Conservation (phyloP, 2,797 vertebrate species). For the Pempheris klunzingeri region DNA sequence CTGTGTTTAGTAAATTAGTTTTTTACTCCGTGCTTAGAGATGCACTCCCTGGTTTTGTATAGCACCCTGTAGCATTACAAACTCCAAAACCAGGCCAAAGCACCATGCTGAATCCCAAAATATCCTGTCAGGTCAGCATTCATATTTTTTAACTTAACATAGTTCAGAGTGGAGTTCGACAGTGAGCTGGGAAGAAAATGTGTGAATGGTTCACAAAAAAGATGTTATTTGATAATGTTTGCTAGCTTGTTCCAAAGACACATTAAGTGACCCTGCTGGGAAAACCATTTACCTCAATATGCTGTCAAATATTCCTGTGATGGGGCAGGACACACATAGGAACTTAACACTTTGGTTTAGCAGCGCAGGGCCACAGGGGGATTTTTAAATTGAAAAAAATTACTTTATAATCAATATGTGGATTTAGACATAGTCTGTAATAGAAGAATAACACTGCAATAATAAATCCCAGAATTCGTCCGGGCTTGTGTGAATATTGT, state of each 20-base stretch:
- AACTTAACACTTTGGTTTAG: slow-evolving; percentile 15
- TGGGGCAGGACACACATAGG: neutral
- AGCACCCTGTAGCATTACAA: neutral
- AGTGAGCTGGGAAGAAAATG: neutral
- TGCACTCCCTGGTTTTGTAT: neutral
- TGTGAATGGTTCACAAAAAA: neutral
- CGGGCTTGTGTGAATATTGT: slow-evolving; percentile 8
- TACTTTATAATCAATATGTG: slow-evolving; percentile 9
- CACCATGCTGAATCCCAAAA: neutral
- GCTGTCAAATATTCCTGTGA: slow-evolving; percentile 2
- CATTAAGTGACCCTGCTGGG: neutral
- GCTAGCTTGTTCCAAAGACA: neutral
- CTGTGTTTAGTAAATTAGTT: neutral
- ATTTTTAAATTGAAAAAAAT: neutral
- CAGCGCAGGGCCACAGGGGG: neutral
- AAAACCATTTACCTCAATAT: slow-evolving; percentile 3
- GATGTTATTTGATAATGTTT: too few species aligned
- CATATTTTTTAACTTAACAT: slow-evolving; percentile 6
- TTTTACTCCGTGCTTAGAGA: neutral
- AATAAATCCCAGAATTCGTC: slow-evolving; percentile 7
- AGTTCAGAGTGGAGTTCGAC: neutral
- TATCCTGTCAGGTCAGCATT: neutral
- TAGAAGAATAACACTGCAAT: slow-evolving; percentile 19
- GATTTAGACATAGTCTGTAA: slow-evolving; percentile 7
- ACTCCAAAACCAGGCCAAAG: neutral